Conservation (phyloP, 2,888 invertebrate genomes). For the Epinotia bilunana region DNA sequence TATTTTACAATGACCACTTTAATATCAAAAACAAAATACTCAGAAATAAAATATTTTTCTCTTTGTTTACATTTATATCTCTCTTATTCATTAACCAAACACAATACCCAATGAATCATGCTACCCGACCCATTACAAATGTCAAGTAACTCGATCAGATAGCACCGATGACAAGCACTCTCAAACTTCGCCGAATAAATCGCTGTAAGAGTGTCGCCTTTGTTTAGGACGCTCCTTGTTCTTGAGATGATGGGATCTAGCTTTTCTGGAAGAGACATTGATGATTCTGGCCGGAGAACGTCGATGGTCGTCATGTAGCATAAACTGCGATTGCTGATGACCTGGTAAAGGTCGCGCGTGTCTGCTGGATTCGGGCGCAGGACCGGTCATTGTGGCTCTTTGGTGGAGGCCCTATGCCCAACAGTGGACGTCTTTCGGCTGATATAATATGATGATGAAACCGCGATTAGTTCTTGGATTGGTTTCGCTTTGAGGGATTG, state of each 20-base stretch:
- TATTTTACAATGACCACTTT: too few relatives aligned
- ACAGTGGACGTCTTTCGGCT: too few relatives aligned
- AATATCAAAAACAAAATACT: too few relatives aligned
- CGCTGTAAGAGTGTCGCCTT: slow-evolving; percentile 19
- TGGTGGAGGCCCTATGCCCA: too few relatives aligned
- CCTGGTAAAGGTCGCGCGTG: too few relatives aligned
- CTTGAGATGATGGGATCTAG: background rate
- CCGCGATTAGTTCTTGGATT: too few relatives aligned
- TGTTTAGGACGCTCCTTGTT: slow-evolving; percentile 13
- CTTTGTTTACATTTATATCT: background rate
- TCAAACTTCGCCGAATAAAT: slow-evolving; percentile 10
- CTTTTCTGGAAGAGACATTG: background rate
- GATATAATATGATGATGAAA: too few relatives aligned
- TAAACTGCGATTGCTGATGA: too few relatives aligned
- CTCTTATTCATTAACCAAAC: background rate
- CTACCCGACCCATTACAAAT: slow-evolving; percentile 2
- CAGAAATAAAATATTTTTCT: background rate
- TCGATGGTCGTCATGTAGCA: too few relatives aligned
- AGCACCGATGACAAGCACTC: background rate
- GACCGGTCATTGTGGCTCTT: too few relatives aligned
- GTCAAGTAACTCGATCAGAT: slow-evolving; percentile 2
- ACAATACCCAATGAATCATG: background rate
- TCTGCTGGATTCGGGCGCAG: too few relatives aligned
- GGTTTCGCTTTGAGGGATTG: too few relatives aligned
- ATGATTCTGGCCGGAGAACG: background rate